phyloP scores from a whole-genome alignment of 2,888 invertebrate genomes.

The Drosophila cognata region DNA sequence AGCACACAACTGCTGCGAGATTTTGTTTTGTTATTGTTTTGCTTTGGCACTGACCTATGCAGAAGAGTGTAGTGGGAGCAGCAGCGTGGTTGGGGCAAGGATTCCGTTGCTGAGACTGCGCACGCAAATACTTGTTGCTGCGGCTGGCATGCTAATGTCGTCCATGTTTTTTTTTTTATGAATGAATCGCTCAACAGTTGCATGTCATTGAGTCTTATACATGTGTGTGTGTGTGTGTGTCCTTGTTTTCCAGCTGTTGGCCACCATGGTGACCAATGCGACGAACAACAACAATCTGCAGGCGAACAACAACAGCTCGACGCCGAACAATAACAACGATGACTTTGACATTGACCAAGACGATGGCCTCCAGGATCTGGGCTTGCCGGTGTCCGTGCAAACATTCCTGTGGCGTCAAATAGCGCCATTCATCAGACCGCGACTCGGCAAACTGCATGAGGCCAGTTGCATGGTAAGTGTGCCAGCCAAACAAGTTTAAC shows the following conservation, averaged over 20 bases:
- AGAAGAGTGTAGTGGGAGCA: not conserved
- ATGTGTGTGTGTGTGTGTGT: slow-evolving; percentile 18
- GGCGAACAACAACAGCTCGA: slow-evolving; percentile 75
- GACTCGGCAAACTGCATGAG: slow-evolving; percentile 98
- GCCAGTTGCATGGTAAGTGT: slow-evolving; percentile 97
- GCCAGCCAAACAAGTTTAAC: slow-evolving; percentile 15
- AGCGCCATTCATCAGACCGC: slow-evolving; percentile 97
- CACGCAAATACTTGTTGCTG: slow-evolving; percentile 82
- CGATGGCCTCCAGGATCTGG: slow-evolving; percentile 89
- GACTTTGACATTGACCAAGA: slow-evolving; percentile 86
- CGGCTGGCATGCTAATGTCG: slow-evolving; percentile 21
- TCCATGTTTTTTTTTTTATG: slow-evolving; percentile 31
- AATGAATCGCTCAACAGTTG: slow-evolving; percentile 63
- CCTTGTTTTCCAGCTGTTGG: slow-evolving; percentile 64
- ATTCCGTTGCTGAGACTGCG: slow-evolving; percentile 49
- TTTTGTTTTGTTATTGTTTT: slow-evolving; percentile 18
- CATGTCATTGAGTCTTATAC: slow-evolving; percentile 38
- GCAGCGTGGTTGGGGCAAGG: slow-evolving; percentile 2
- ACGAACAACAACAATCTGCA: slow-evolving; percentile 72
- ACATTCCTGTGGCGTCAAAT: slow-evolving; percentile 99
- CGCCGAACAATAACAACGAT: slow-evolving; percentile 80
- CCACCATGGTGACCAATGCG: slow-evolving; percentile 77
- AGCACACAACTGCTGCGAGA: slow-evolving; percentile 43
- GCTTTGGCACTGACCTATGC: slow-evolving; percentile 71
- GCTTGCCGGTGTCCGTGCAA: slow-evolving; percentile 97